Evolutionary conservation across 2,113 vertebrate genomes (phyloP).

Genomic region (Heterotilapia buettikoferi): DNA sequence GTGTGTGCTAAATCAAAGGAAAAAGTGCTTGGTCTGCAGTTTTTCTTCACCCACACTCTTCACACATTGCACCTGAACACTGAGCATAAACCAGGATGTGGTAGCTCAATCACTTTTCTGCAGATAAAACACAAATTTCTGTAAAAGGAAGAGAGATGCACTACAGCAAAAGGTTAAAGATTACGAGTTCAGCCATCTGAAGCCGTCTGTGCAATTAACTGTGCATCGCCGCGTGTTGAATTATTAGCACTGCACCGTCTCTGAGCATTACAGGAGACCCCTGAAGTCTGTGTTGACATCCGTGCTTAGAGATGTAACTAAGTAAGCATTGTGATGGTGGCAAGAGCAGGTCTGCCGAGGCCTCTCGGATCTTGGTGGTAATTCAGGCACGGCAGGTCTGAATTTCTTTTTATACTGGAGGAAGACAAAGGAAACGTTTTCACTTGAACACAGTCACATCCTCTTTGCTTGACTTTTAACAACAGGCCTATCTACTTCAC

Average conservation of each 20-base stretch:
- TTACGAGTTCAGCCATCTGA: neutral
- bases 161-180: neutral
- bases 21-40: neutral
- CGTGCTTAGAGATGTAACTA: neutral
- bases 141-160: conserved; percentile 2
- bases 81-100: conserved; percentile 39
- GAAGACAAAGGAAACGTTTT: neutral
- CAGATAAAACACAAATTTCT: neutral
- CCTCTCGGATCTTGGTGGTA: neutral
- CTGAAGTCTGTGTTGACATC: neutral
- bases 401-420: conserved; percentile 32
- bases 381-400: neutral
- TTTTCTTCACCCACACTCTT: neutral
- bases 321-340: neutral
- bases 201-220: neutral
- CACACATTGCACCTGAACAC: neutral
- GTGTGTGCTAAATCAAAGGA: neutral
- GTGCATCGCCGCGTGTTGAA: neutral
- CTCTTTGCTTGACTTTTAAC: neutral
- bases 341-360: neutral
- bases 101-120: conserved; percentile 2
- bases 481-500: neutral
- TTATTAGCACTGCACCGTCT: neutral
- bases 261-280: neutral
- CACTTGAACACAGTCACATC: neutral